Evolutionary conservation across 1,140 invertebrate species (phyloP).

Genomic region (Caenorhabditis brenneri): DNA sequence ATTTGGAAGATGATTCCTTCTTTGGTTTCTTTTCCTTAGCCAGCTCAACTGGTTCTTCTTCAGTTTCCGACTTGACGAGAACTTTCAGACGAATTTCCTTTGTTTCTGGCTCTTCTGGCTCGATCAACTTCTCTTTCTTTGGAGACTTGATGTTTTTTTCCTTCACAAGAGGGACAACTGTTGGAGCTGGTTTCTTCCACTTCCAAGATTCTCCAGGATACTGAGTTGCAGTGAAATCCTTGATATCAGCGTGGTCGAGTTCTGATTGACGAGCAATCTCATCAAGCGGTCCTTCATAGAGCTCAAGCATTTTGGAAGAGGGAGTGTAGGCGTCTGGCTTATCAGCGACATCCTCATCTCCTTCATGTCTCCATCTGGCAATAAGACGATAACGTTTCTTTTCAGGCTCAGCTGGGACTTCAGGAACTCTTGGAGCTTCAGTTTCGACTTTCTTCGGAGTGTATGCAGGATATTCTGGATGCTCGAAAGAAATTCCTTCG

Average conservation of each 20-base stretch:
- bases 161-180: not conserved
- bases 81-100: too few relatives aligned
- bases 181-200: too few relatives aligned
- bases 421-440: not conserved
- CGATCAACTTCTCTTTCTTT: not conserved
- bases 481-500: not conserved
- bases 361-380: constrained; percentile 52
- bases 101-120: not conserved
- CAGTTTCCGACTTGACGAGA: not conserved
- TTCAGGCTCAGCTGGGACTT: constrained; percentile 3
- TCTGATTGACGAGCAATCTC: constrained; percentile 40
- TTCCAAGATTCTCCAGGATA: too few relatives aligned
- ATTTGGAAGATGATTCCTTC: not conserved
- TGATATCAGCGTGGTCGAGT: constrained; percentile 34
- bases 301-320: constrained; percentile 26
- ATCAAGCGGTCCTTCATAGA: constrained; percentile 54
- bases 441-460: not conserved
- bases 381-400: constrained; percentile 24
- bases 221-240: too few relatives aligned
- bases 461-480: not conserved
- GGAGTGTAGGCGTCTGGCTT: constrained; percentile 48
- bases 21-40: not conserved
- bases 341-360: constrained; percentile 51
- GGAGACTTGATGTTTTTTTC: not conserved
- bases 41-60: not conserved